phyloP scores from a whole-genome alignment of 2,888 invertebrate species.

The Rhagium mordax region DNA sequence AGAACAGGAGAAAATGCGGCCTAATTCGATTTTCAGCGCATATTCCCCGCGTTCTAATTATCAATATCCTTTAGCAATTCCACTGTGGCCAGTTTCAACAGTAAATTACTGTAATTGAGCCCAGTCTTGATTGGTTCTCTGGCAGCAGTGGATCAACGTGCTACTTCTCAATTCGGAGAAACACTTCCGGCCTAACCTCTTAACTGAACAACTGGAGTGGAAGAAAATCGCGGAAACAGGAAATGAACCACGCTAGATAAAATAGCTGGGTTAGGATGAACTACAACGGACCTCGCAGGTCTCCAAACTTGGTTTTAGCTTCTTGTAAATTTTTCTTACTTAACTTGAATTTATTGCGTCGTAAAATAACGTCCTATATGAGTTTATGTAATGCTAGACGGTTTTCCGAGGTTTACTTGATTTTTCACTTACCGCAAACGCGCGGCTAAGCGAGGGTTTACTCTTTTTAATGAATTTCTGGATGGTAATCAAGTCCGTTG shows the following conservation, averaged over 20 bases:
- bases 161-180: constrained; percentile 44
- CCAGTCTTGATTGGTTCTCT: constrained; percentile 44
- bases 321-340: constrained; percentile 31
- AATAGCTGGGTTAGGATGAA: constrained; percentile 43
- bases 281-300: constrained; percentile 23
- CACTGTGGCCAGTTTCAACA: constrained; percentile 46
- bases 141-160: constrained; percentile 39
- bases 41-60: constrained; percentile 33
- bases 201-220: constrained; percentile 53
- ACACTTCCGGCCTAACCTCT: constrained; percentile 49
- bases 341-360: constrained; percentile 31
- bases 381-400: constrained; percentile 24
- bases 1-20: constrained; percentile 11
- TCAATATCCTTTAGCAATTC: constrained; percentile 46
- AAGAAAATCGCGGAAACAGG: constrained; percentile 56
- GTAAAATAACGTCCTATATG: constrained; percentile 25
- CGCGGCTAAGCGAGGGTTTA: background rate
- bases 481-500: too few relatives aligned
- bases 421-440: constrained; percentile 35
- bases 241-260: constrained; percentile 57
- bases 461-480: too few relatives aligned
- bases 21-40: constrained; percentile 32
- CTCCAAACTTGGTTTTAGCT: constrained; percentile 31
- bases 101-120: constrained; percentile 51
- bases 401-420: constrained; percentile 29